A percentile compares a stretch with the other conserved stretches of the same genome.
phyloP scores from a whole-genome alignment of 2,113 vertebrate species.

The Dipodomys stephensi region DNA sequence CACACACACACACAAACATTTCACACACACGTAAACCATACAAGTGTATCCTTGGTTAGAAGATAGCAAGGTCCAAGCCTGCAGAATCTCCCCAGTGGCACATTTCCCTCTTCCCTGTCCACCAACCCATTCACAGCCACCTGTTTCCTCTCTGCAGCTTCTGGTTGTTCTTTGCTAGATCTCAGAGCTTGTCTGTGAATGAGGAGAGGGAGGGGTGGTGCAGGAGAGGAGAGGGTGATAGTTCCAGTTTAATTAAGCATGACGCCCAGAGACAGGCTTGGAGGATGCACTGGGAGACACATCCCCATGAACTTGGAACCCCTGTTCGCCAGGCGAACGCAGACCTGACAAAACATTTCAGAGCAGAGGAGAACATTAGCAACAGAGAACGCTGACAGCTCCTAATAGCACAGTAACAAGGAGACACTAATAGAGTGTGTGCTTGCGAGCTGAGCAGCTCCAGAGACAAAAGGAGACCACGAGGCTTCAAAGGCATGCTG shows the following conservation, averaged over 20 bases:
- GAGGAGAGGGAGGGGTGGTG: neutral
- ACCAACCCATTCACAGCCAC: fast-evolving
- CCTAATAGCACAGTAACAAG: constrained; percentile 70
- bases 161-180: neutral
- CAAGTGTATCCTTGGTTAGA: fast-evolving
- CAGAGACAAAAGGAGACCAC: neutral
- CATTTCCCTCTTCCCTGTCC: no score
- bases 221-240: neutral
- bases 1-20: neutral
- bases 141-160: neutral
- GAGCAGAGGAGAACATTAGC: constrained; percentile 51
- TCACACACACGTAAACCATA: neutral
- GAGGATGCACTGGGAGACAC: constrained; percentile 25
- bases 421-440: constrained; percentile 39
- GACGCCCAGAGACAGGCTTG: constrained; percentile 39
- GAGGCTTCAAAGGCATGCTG: neutral
- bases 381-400: constrained; percentile 56
- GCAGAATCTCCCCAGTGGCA: neutral
- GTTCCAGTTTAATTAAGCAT: constrained; percentile 60
- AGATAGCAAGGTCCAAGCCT: fast-evolving
- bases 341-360: constrained; percentile 80
- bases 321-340: constrained; percentile 40
- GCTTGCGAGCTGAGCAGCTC: constrained; percentile 43
- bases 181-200: neutral
- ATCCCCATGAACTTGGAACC: constrained; percentile 53